phyloP scores from a whole-genome alignment of 2,888 invertebrate genomes.

The Tanytarsus gracilentus region DNA sequence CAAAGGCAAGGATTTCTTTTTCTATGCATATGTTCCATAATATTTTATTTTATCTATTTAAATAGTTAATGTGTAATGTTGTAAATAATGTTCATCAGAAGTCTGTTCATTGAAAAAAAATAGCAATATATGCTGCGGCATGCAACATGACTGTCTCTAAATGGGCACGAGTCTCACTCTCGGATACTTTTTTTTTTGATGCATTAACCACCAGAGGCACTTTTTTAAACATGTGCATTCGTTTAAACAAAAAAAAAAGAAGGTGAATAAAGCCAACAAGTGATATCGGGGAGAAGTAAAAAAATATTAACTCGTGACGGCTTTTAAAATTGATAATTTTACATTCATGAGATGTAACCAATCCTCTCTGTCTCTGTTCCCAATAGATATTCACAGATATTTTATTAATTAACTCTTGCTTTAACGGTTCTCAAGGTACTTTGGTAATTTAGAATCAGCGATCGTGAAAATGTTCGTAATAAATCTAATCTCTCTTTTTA shows the following conservation, averaged over 20 bases:
- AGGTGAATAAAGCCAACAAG: neutral
- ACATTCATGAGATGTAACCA: neutral
- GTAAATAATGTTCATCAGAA: neutral
- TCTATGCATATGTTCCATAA: neutral
- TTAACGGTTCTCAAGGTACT: no score
- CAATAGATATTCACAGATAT: no score
- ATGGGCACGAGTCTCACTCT: neutral
- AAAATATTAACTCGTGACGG: neutral
- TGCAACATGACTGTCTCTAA: constrained; percentile 7
- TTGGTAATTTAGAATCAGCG: no score
- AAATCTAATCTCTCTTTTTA: no score
- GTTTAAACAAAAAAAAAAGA: neutral
- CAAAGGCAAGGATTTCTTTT: neutral
- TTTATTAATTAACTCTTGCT: no score
- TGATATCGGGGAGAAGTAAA: neutral
- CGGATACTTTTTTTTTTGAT: neutral
- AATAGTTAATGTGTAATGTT: neutral
- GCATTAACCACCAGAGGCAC: neutral
- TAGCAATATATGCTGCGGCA: neutral
- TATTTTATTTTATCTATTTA: neutral
- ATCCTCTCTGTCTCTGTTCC: no score
- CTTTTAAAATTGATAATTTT: constrained; percentile 8
- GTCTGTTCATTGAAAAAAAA: neutral
- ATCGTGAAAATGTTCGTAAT: no score
- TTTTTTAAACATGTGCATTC: neutral